Percentiles rank a stretch among this genome's conserved stretches.
Conservation (phyloP, 2,797 vertebrate species). For the Staurois parvus region DNA sequence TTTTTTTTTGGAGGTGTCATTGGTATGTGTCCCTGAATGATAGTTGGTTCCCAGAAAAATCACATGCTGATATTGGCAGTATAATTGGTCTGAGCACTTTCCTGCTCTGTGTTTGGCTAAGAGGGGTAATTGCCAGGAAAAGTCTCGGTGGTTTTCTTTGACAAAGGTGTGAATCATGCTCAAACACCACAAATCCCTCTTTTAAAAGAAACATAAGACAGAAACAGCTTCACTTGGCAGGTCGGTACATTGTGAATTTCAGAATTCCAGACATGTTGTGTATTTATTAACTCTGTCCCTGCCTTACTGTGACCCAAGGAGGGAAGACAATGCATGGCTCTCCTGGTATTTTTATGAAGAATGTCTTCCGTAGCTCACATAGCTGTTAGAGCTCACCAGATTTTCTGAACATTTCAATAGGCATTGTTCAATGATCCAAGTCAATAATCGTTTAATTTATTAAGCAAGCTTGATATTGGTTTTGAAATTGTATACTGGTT, state of each 20-base stretch:
- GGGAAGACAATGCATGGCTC: background rate
- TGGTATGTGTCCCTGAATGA: background rate
- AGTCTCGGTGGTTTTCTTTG: slow-evolving; percentile 4
- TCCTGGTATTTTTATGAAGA: background rate
- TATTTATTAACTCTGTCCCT: slow-evolving; percentile 29
- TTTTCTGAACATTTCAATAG: background rate
- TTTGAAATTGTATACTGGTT: background rate
- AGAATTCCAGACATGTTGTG: slow-evolving; percentile 20
- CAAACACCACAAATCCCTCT: slow-evolving; percentile 33
- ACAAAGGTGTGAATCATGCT: slow-evolving; percentile 16
- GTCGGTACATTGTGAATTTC: slow-evolving; percentile 25
- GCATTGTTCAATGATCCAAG: too few relatives aligned
- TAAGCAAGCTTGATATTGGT: background rate
- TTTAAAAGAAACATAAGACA: slow-evolving; percentile 25
- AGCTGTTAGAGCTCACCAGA: background rate
- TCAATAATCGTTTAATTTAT: background rate
- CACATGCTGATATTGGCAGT: background rate
- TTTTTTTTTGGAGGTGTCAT: too few relatives aligned
- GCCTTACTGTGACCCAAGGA: background rate
- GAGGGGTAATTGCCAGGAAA: background rate
- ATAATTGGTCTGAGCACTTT: background rate
- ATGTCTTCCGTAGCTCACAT: background rate
- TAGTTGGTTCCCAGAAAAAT: background rate
- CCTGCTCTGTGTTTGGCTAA: background rate
- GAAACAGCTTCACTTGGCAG: slow-evolving; percentile 22